A percentile compares a stretch with the other conserved stretches of the same genome.
These are phyloP conservation scores for Eupelmus urozonus DNA, from an alignment of 2,888 invertebrate species.

Conservation along the genomic window DNA sequence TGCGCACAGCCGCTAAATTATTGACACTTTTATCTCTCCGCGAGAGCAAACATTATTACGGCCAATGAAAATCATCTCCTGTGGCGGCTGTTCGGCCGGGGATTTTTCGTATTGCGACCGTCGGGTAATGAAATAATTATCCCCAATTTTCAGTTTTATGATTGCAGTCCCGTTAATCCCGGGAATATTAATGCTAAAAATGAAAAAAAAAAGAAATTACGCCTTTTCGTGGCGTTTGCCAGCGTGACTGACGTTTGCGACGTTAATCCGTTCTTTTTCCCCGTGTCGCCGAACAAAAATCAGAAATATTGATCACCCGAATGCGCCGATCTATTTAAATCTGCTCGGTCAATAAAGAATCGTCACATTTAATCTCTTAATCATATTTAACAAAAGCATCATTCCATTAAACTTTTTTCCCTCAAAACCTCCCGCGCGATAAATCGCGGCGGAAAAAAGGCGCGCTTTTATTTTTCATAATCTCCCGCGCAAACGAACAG, in stretches of 20 bases:
- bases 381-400: too few species aligned
- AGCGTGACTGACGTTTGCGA: neutral
- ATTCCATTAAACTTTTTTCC: too few species aligned
- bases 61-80: slow-evolving; percentile 9
- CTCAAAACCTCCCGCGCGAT: too few species aligned
- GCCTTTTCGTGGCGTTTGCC: neutral
- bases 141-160: neutral
- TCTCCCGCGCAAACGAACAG: neutral
- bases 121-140: neutral
- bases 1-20: neutral
- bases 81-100: neutral
- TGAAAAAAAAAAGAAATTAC: too few species aligned
- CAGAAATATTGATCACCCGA: too few species aligned
- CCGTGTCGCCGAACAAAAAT: neutral
- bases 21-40: slow-evolving; percentile 14
- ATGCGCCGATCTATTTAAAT: too few species aligned
- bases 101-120: neutral
- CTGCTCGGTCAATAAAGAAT: too few species aligned
- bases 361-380: too few species aligned
- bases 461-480: too few species aligned
- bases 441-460: too few species aligned
- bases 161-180: neutral
- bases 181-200: neutral
- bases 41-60: neutral
- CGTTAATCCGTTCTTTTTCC: neutral